Evolutionary conservation across 1,140 invertebrate genomes (phyloP), one percentile per base, ranked within the genome.

Genomic region (Hylaeus anthracinus): DNA sequence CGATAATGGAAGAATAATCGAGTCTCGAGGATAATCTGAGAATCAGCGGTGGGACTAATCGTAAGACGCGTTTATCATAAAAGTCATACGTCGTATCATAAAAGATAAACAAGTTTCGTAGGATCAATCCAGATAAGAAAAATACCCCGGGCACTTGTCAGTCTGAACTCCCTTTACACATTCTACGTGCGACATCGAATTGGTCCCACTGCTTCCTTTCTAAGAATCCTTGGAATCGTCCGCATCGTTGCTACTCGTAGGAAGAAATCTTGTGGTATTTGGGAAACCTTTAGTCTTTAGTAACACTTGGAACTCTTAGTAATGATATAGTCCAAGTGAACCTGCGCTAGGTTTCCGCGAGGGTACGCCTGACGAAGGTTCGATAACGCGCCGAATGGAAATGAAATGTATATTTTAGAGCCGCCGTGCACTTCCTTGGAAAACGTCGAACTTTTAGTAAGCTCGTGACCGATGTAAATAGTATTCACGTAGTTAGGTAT

Each of bases 401-500:
- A 12, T 43, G 3, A 26, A 77, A 61, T 53, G 51, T 65, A 79
- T 43, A 65, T 72, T 48, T 67, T 64, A 9, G 5, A 51, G 9
- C 26, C 10, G 12, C 51, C 55, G n/a, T 51, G 45, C 15, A 51
- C 10, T 12, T 67, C 41, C 9, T 26, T 3, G 15, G 48, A 67
- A 14, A 37, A 5, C 1, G 9, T 1, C 45, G 45, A 58, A 39
- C 51, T 43, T 43, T 45, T 10, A 5, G 12, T 8, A 41, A 70
- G 43, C 14, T 70, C n/a, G 66, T 45, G 73, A 26, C 14, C 10
- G 26, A 37, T 77, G 76, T 79, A 79, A 65, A 79, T 79, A 79
- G 60, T 79, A 60, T 63, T 72, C 41, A n/a, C 5, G 37, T 56
- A 75, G 45, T 2, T 48, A 73, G 56, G 9, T n/a, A 51, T 64